These are phyloP conservation scores for Aplochiton taeniatus DNA, from an alignment of 2,797 vertebrate species.

Conservation along the genomic window DNA sequence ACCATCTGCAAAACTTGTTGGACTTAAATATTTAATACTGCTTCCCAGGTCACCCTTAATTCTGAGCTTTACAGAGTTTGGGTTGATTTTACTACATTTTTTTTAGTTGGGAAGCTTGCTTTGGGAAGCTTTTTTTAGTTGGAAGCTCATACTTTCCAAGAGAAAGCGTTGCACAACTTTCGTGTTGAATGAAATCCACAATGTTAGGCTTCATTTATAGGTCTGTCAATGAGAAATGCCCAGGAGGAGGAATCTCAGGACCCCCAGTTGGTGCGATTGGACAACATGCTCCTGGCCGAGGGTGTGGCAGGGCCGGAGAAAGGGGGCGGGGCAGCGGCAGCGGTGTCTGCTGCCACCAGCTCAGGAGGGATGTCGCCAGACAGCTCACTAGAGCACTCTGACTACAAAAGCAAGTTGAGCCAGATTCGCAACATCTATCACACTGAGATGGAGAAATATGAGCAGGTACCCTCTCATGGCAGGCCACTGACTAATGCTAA, in stretches of 20 bases:
- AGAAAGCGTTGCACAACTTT: slow-evolving; percentile 2
- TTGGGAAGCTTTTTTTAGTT: too few species aligned
- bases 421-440: slow-evolving; percentile 96
- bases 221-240: slow-evolving; percentile 87
- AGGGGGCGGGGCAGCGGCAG: slow-evolving; percentile 86
- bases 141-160: background rate
- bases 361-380: slow-evolving; percentile 88
- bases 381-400: slow-evolving; percentile 93
- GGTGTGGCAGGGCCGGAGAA: slow-evolving; percentile 92
- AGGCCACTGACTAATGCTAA: slow-evolving; percentile 51
- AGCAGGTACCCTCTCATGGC: slow-evolving; percentile 82
- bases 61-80: too few species aligned
- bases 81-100: too few species aligned
- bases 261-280: slow-evolving; percentile 90
- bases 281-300: slow-evolving; percentile 94
- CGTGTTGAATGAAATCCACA: background rate
- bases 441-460: slow-evolving; percentile 95
- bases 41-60: too few species aligned
- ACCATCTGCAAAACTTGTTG: too few species aligned
- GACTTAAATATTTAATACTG: too few species aligned
- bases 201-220: slow-evolving; percentile 50
- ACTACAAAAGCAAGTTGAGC: slow-evolving; percentile 94
- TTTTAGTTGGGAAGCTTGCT: too few species aligned
- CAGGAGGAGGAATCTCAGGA: slow-evolving; percentile 92
- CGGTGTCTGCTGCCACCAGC: slow-evolving; percentile 87